phyloP scores from a whole-genome alignment of 2,113 vertebrate species.

The Mastomys coucha region DNA sequence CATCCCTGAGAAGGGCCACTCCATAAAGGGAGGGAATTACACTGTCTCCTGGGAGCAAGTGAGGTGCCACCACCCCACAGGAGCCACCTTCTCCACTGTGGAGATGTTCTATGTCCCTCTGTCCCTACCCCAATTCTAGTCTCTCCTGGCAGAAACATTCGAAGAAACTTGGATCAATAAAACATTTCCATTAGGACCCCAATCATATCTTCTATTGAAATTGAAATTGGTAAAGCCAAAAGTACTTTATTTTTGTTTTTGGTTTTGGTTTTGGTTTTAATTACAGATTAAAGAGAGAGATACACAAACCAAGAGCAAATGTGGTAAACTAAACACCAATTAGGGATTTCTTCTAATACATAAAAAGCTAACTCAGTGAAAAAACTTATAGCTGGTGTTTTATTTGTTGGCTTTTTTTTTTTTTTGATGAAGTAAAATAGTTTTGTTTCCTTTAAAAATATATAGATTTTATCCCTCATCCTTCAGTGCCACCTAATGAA shows the following conservation, averaged over 20 bases:
- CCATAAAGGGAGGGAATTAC: background rate
- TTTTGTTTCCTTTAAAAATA: background rate
- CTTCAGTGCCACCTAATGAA: background rate
- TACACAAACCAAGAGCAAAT: background rate
- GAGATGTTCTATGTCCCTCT: background rate
- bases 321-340: background rate
- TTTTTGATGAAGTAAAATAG: background rate
- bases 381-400: background rate
- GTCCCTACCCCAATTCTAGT: background rate
- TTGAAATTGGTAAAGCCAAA: background rate
- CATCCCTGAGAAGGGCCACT: background rate
- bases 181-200: background rate
- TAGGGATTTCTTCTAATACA: background rate
- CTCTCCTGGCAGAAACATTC: background rate
- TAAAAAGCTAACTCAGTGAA: background rate
- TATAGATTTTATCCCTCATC: background rate
- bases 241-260: background rate
- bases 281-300: background rate
- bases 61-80: accelerated
- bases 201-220: background rate
- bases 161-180: background rate
- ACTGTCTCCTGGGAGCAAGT: background rate
- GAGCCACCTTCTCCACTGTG: too few species aligned
- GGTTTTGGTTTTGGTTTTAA: background rate
- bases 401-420: background rate